Base-by-base conservation (phyloP, 2,113 vertebrate species). In the Oxyura jamaicensis region DNA sequence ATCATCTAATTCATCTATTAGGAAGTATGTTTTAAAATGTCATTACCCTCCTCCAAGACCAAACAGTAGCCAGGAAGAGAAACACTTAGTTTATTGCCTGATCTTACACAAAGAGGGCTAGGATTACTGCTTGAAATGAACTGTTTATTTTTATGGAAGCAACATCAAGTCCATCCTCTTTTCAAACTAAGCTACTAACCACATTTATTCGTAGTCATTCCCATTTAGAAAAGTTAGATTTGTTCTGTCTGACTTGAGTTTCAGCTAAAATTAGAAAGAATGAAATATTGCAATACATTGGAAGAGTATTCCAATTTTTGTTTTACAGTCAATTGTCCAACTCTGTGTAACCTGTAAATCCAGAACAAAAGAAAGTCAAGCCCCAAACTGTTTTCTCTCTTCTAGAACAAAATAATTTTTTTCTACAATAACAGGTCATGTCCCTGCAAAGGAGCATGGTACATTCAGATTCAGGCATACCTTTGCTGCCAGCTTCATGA, bases 1-100 rank as follows among this genome's bases (percentile, higher is more conserved):
- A 9, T 99, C 99, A 46, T 99, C 99, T 3, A 96, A 98, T 52
- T 99, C 99, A 83, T 99, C 99, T 99, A 94, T 53, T 23, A 73
- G 55, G 33, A n/a, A 88, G 60, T 35, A 79, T 2, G 11, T 36
- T 77, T 35, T 8, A 59, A 85, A 9, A 33, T 0, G 13, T 63
- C 60, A n/a, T 36, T 15, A 28, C 35, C 26, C 66, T 81, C 76
- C 20, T 44, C 46, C 31, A n/a, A 39, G 42, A 44, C 11, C 48
- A 12, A 35, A 2, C 25, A 20, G 29, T 1, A 28, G 25, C 44
- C 62, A 59, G 44, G 23, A 48, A 20, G 77, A 81, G 41, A 2
- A 83, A n/a, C 31, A 41, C 35, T 69, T 29, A 2, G 9, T 2
- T 86, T 81, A 6, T 31, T 48, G 33, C 56, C 73, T 29, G 56